These are phyloP conservation scores for Drosophila oshimai DNA, from an alignment of 1,140 invertebrate genomes.

Conservation along the genomic window DNA sequence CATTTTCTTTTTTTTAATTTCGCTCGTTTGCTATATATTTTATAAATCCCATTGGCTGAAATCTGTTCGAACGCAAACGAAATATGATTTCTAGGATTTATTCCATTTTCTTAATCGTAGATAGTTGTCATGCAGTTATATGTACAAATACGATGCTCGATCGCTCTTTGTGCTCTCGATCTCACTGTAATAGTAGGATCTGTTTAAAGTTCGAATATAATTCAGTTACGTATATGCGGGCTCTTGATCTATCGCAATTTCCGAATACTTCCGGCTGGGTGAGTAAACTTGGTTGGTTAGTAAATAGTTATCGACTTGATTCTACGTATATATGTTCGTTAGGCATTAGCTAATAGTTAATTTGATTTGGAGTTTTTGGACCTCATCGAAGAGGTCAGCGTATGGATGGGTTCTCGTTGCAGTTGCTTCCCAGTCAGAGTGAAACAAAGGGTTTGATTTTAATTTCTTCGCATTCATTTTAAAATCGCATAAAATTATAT, in stretches of 20 bases:
- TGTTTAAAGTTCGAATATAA: constrained; percentile 68
- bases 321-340: constrained; percentile 71
- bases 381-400: constrained; percentile 37
- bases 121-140: constrained; percentile 48
- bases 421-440: constrained; percentile 36
- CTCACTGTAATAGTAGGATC: constrained; percentile 46
- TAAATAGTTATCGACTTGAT: constrained; percentile 48
- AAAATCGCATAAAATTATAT: constrained; percentile 79
- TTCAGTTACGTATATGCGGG: constrained; percentile 74
- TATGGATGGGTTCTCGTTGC: constrained; percentile 70
- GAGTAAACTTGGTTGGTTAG: constrained; percentile 48
- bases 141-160: constrained; percentile 55
- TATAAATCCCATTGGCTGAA: constrained; percentile 32
- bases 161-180: constrained; percentile 7
- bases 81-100: background rate
- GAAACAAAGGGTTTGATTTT: constrained; percentile 52
- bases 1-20: constrained; percentile 12
- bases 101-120: constrained; percentile 35
- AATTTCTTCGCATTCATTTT: constrained; percentile 70
- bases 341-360: constrained; percentile 50
- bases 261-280: constrained; percentile 30
- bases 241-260: constrained; percentile 31
- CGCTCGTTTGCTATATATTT: constrained; percentile 22
- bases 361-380: constrained; percentile 42
- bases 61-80: constrained; percentile 15